Percentiles rank a stretch among this genome's conserved stretches.
phyloP scores from a whole-genome alignment of 1,140 invertebrate species.

The Bombus confusus region DNA sequence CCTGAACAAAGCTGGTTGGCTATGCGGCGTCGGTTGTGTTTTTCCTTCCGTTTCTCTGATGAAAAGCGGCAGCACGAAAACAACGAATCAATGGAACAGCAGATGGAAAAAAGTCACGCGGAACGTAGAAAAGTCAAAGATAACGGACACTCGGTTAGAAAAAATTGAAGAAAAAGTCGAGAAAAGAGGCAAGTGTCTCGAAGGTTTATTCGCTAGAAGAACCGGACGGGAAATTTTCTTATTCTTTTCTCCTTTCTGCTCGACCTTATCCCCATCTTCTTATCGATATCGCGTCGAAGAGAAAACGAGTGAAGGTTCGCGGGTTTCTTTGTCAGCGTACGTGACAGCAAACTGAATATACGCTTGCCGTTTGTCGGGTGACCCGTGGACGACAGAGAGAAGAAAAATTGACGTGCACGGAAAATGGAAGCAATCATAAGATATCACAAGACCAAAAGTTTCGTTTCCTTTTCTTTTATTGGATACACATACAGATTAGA shows the following conservation, averaged over 20 bases:
- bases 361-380: not conserved
- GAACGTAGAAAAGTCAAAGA: not conserved
- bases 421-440: not conserved
- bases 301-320: not conserved
- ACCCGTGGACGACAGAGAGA: too few relatives aligned
- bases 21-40: too few relatives aligned
- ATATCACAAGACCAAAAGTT: not conserved
- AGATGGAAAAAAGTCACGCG: too few relatives aligned
- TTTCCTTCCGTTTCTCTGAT: not conserved
- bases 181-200: not conserved
- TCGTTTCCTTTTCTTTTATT: too few relatives aligned
- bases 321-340: not conserved
- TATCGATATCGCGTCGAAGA: not conserved
- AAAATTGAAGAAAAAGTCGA: too few relatives aligned
- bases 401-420: not conserved
- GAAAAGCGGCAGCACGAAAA: too few relatives aligned
- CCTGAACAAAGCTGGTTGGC: not conserved
- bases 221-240: not conserved
- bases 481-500: too few relatives aligned
- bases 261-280: not conserved
- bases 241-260: not conserved
- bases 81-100: too few relatives aligned
- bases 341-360: conserved; percentile 39
- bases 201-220: conserved; percentile 1
- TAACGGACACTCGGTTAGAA: too few relatives aligned